Evolutionary conservation across 2,113 vertebrate genomes (phyloP), one percentile per base, ranked within the genome.

Genomic region (Excalfactoria chinensis): DNA sequence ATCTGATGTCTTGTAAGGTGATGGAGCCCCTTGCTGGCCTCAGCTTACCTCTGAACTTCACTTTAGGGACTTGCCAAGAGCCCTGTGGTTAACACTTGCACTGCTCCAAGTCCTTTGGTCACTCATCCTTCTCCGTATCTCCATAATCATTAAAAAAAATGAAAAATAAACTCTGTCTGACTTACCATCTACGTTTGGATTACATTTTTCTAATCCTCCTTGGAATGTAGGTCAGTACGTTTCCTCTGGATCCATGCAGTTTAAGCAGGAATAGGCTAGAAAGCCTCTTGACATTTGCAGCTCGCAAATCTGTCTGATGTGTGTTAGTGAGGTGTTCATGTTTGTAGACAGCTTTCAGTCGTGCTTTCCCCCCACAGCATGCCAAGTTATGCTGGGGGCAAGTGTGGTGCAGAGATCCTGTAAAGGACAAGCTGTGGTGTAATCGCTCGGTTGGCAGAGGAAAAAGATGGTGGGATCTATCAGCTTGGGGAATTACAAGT

Each of bases 311-410:
- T 30, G 22, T 66, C 35, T 64, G 58, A 53, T 25, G 21, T 13
- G 23, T 3, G 0, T 3, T 0, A 75, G 77, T 14, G 34, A 72
- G 48, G 60, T 23, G 18, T 41, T 46, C 1, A 2, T 12, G 2
- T 66, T 51, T 76, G 44, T 35, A 69, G 40, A 32, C 37, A 56
- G 46, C 34, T 71, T 44, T 64, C 20, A 18, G 35, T 35, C 64
- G 25, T 32, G 67, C 35, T 85, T 81, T 56, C 71, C n/a, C n/a
- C 62, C 58, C 43, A 35, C 4, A 67, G 25, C 7, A 2, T 68
- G 32, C 62, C 28, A 26, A 10, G 35, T 68, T 78, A 13, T 2
- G 0, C 10, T 56, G 6, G 18, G 34, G 35, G 23, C 41, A 59
- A 60, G 49, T 21, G 18, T 35, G 41, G 58, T 7, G 9, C 41